Conservation (phyloP, 1,140 invertebrate species). For the Lerema accius region DNA sequence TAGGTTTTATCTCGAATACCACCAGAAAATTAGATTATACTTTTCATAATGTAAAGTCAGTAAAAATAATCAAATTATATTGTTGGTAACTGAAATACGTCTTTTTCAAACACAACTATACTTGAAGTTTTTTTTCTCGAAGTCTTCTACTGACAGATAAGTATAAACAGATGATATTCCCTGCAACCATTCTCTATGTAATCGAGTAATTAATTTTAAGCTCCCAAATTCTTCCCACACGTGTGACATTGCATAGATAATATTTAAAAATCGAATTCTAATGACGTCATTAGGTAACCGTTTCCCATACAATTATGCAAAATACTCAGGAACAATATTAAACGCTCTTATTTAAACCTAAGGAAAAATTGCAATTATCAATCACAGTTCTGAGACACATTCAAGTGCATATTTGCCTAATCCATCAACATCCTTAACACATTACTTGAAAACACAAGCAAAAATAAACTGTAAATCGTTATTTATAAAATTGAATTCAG, state of each 20-base stretch:
- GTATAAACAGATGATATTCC: no score
- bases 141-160: no score
- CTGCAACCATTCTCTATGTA: no score
- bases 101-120: no score
- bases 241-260: conserved; percentile 8
- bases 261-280: conserved; percentile 38
- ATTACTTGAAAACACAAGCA: conserved; percentile 6
- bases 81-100: no score
- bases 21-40: no score
- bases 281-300: conserved; percentile 34
- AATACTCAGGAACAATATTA: conserved; percentile 54
- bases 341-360: conserved; percentile 42
- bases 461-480: conserved; percentile 33
- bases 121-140: no score
- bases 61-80: no score
- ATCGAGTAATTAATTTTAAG: no score
- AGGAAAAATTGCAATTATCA: conserved; percentile 67
- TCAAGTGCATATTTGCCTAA: conserved; percentile 58
- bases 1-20: no score
- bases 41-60: no score
- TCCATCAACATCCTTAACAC: conserved; percentile 54
- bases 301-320: conserved; percentile 56
- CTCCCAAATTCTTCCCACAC: conserved; percentile 8
- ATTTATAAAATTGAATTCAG: conserved; percentile 12
- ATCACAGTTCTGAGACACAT: conserved; percentile 52